phyloP scores from a whole-genome alignment of 2,888 invertebrate genomes.

The Dinocampus coccinellae region DNA sequence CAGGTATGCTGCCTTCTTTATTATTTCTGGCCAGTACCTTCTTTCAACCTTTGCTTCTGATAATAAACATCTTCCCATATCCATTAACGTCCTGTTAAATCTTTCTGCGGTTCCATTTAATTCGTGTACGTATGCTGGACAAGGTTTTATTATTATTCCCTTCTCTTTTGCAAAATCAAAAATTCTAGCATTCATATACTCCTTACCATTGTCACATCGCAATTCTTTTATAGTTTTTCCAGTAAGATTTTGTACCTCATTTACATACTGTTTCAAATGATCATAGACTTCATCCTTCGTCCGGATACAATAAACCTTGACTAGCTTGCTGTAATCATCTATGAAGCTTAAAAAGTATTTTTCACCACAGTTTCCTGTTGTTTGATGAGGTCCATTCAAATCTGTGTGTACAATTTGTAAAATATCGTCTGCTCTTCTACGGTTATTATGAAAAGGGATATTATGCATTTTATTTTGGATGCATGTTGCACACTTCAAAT shows the following conservation, averaged over 20 bases:
- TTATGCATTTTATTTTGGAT: slow-evolving; percentile 36
- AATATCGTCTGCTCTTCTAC: slow-evolving; percentile 34
- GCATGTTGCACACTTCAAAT: slow-evolving; percentile 31
- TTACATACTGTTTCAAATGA: slow-evolving; percentile 17
- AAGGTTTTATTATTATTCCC: slow-evolving; percentile 21
- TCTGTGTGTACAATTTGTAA: slow-evolving; percentile 29
- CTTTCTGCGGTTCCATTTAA: slow-evolving; percentile 28
- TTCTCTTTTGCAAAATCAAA: slow-evolving; percentile 20
- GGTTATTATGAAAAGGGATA: slow-evolving; percentile 20
- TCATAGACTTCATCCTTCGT: not conserved
- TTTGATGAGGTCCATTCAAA: slow-evolving; percentile 19
- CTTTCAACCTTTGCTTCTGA: slow-evolving; percentile 23
- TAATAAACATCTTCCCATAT: slow-evolving; percentile 28
- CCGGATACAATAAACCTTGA: not conserved
- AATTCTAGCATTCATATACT: slow-evolving; percentile 17
- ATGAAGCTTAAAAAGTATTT: slow-evolving; percentile 34
- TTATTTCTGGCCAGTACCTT: slow-evolving; percentile 29
- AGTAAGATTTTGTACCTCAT: slow-evolving; percentile 17
- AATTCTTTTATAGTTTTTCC: slow-evolving; percentile 19
- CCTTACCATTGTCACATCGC: slow-evolving; percentile 23
- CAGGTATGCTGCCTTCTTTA: slow-evolving; percentile 28
- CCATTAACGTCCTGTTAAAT: slow-evolving; percentile 25
- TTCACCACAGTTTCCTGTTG: slow-evolving; percentile 36
- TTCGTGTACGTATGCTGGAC: slow-evolving; percentile 28
- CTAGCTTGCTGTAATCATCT: slow-evolving; percentile 4